Base-by-base conservation (phyloP, 2,888 invertebrate species). In the Zaprionus bogoriensis region DNA sequence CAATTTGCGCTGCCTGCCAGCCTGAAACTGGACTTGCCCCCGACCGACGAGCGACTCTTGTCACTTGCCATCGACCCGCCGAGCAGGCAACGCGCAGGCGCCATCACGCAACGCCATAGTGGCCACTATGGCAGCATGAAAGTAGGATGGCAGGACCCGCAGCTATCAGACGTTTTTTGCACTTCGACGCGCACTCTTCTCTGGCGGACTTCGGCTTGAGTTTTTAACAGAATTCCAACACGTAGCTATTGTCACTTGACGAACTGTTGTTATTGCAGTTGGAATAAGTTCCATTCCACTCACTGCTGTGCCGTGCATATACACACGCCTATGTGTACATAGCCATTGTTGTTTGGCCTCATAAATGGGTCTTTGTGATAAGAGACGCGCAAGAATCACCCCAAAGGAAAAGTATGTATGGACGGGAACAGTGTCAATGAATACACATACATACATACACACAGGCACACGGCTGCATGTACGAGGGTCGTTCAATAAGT, bases 51-150 rank as follows among this genome's bases (percentile, higher is more conserved):
- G 27, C 27, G n/a, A 27, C 27, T 10, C 27, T 10, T 27, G 3
- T 3, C 3, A 17, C 32, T 28, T 39, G 28, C 44, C 51, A 74
- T 74, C 74, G 74, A 74, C 74, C 64, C 55, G 41, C 51, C 48
- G 19, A 10, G 9, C 14, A 9, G 7, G 2, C 19, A 58, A 0
- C 62, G 85, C 79, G 79, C 79, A 85, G 73, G 41, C 66, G 63
- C 66, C 38, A 9, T 17, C 17, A 27, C 7, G 22, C 20, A 14
- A 23, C 27, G 19, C 25, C 23, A 38, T 52, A 30, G 20, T 22
- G n/a, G 32, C 27, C 36, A 44, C 51, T 41, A 36, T 41, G 58
- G 22, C 45, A 36, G 47, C 22, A 17, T n/a, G 6, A 47, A 45
- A 61, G 46, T 42, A 55, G 48, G 36, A n/a, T 48, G 67, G 67